These are phyloP conservation scores for Ardeotis arabs DNA, from an alignment of 2,113 vertebrate genomes.

Conservation along the genomic window DNA sequence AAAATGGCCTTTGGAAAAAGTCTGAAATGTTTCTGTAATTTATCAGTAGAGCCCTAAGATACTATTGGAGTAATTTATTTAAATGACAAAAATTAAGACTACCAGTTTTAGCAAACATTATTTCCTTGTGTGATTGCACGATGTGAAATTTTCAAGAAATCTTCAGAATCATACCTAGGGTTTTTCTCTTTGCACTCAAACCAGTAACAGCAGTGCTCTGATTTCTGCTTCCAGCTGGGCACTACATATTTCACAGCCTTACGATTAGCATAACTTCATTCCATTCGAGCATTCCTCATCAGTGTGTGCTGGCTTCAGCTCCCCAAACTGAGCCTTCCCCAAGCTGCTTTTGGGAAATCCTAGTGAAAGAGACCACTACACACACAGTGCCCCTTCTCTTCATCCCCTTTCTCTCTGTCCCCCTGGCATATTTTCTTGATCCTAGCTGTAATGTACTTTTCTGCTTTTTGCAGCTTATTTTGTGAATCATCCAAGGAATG, in stretches of 20 bases:
- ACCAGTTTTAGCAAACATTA: background rate
- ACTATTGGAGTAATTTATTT: background rate
- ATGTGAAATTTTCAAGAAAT: slow-evolving; percentile 2
- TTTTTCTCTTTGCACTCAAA: background rate
- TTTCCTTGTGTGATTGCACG: background rate
- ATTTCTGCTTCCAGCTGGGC: background rate
- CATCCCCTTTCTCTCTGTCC: fast-evolving
- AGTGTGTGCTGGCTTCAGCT: background rate
- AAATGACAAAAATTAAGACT: background rate
- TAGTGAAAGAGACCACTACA: background rate
- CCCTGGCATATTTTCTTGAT: background rate
- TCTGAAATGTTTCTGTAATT: background rate
- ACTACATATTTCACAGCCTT: background rate
- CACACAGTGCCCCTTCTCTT: background rate
- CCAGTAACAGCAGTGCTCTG: background rate
- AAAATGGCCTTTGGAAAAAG: background rate
- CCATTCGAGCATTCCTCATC: background rate
- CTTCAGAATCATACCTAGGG: background rate
- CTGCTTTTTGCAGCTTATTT: slow-evolving; percentile 1
- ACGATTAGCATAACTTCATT: slow-evolving; percentile 30
- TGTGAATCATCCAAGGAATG: background rate
- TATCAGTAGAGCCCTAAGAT: background rate
- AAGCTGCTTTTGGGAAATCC: background rate
- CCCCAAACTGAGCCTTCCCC: background rate
- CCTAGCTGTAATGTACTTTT: background rate